Percentiles rank a stretch among this genome's conserved stretches.
Evolutionary conservation across 2,888 invertebrate species (phyloP).

Genomic region (Acanthopleura granulata): DNA sequence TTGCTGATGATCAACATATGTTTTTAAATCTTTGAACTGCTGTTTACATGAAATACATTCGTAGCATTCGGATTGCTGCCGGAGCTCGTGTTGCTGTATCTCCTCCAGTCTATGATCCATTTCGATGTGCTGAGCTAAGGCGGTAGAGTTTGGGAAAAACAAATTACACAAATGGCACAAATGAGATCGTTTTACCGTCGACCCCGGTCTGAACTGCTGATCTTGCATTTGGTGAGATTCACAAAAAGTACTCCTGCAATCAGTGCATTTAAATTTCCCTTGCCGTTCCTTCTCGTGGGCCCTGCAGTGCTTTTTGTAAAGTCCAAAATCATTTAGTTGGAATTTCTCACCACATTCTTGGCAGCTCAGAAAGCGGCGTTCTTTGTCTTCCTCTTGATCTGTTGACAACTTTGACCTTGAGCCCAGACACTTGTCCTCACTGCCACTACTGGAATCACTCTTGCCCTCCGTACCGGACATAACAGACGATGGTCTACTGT

Average conservation of each 20-base stretch:
- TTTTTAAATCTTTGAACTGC: not conserved
- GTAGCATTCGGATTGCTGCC: not conserved
- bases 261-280: constrained; percentile 47
- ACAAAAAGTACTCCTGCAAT: constrained; percentile 43
- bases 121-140: constrained; percentile 9
- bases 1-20: constrained; percentile 6
- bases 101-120: constrained; percentile 6
- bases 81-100: constrained; percentile 4
- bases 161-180: constrained; percentile 12
- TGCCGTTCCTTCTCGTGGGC: constrained; percentile 49
- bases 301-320: constrained; percentile 60
- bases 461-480: not conserved
- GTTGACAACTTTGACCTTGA: not conserved
- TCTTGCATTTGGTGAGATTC: constrained; percentile 42
- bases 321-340: constrained; percentile 63
- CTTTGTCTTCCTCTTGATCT: constrained; percentile 16
- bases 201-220: constrained; percentile 26
- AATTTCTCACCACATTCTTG: constrained; percentile 59
- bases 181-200: constrained; percentile 2
- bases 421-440: not conserved
- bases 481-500: not conserved
- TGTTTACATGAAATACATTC: not conserved
- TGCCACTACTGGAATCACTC: constrained; percentile 11
- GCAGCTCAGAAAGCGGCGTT: constrained; percentile 53
- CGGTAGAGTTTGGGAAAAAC: constrained; percentile 15